Evolutionary conservation across 1,140 invertebrate species (phyloP).

Genomic region (Trissolcus basalis): DNA sequence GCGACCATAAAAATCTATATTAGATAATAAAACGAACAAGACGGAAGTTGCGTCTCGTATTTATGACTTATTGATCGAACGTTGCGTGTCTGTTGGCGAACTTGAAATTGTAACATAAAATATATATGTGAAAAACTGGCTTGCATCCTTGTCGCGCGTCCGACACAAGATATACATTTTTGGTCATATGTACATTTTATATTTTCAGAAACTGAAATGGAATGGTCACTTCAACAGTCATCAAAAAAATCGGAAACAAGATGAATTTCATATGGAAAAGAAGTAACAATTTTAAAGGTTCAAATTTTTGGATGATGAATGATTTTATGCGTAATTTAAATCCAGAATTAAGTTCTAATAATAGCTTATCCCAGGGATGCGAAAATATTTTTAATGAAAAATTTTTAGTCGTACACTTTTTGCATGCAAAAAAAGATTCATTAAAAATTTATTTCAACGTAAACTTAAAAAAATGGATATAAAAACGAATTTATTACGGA

Average conservation of each 20-base stretch:
- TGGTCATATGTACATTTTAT: slow-evolving; percentile 36
- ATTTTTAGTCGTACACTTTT: not conserved
- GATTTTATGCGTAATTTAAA: no score
- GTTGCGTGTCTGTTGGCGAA: slow-evolving; percentile 4
- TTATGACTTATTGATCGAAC: slow-evolving; percentile 39
- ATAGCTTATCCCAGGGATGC: no score
- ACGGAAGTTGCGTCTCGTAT: slow-evolving; percentile 17
- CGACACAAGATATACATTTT: slow-evolving; percentile 42
- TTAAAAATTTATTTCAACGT: not conserved
- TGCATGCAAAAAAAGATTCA: not conserved
- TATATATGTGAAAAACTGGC: slow-evolving; percentile 34
- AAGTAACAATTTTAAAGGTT: no score
- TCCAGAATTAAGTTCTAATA: no score
- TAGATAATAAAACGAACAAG: slow-evolving; percentile 38
- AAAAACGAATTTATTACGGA: not conserved
- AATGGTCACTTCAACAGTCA: no score
- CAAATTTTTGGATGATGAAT: no score
- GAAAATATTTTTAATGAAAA: no score
- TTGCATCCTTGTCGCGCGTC: slow-evolving; percentile 4
- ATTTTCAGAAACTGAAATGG: no score
- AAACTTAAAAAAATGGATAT: not conserved
- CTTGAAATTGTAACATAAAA: slow-evolving; percentile 35
- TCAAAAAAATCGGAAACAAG: no score
- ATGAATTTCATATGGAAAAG: no score
- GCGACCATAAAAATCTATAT: slow-evolving; percentile 37